Percentiles rank a stretch among this genome's conserved stretches.
phyloP scores from a whole-genome alignment of 2,113 vertebrate species.

The Gymnorhina tibicen region DNA sequence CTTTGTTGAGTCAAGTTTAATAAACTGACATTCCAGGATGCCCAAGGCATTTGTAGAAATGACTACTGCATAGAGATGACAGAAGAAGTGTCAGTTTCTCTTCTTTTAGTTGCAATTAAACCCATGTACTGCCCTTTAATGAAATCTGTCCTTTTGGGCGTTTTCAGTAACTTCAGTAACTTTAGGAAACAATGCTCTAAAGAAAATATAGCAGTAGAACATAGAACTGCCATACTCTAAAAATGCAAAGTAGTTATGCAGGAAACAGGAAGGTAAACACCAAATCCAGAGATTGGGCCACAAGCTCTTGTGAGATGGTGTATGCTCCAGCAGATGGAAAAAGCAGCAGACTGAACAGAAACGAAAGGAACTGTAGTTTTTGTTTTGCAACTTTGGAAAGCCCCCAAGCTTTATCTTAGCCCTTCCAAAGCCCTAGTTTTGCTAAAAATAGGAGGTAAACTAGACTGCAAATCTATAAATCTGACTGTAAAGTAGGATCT shows the following conservation, averaged over 20 bases:
- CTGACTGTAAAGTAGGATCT: neutral
- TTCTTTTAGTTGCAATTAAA: neutral
- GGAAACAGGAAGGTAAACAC: neutral
- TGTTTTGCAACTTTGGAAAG: neutral
- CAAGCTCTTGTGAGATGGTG: neutral
- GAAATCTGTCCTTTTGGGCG: neutral
- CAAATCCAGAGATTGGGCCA: neutral
- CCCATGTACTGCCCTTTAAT: neutral
- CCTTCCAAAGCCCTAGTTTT: neutral
- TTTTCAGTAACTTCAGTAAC: neutral
- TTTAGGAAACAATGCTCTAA: neutral
- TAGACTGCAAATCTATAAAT: neutral
- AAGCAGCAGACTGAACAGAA: neutral
- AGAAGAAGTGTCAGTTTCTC: neutral
- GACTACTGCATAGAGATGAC: neutral
- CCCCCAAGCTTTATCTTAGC: neutral
- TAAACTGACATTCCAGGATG: neutral
- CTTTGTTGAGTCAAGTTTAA: neutral
- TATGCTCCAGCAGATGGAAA: neutral
- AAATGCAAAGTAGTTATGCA: neutral
- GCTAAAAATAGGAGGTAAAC: neutral
- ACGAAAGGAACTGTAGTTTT: neutral
- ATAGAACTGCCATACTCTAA: neutral
- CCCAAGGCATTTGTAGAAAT: neutral
- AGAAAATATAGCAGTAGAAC: neutral